Conservation (phyloP, 2,113 vertebrate genomes). For the Rousettus leschenaultii region DNA sequence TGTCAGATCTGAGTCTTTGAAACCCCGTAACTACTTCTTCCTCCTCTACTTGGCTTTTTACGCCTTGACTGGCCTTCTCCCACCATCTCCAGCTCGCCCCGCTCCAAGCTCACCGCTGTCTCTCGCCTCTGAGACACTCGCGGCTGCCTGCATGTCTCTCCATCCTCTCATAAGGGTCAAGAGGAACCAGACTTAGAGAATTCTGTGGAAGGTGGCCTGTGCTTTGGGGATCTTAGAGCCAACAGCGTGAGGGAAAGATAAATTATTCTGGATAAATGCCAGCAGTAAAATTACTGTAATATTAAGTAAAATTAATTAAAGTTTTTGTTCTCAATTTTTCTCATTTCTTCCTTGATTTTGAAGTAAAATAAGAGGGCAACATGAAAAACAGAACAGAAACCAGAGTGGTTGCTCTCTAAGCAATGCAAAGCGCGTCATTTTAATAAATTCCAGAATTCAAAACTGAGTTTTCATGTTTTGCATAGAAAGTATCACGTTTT, state of each 20-base stretch:
- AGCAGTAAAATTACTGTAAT: neutral
- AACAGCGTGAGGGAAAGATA: neutral
- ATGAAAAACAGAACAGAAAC: neutral
- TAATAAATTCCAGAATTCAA: neutral
- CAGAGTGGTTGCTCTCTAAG: neutral
- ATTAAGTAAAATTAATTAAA: neutral
- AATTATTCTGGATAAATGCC: neutral
- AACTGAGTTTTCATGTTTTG: slow-evolving; percentile 13
- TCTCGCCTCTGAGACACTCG: neutral
- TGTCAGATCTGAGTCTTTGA: neutral
- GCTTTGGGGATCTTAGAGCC: neutral
- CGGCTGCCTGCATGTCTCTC: slow-evolving; percentile 30
- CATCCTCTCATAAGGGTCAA: neutral
- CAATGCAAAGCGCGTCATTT: slow-evolving; percentile 34
- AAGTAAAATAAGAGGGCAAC: neutral
- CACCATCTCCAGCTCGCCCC: neutral
- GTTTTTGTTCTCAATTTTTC: neutral
- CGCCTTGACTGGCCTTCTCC: slow-evolving; percentile 48
- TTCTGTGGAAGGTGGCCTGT: neutral
- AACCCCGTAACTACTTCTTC: neutral
- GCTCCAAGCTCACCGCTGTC: slow-evolving; percentile 9
- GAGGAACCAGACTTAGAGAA: neutral
- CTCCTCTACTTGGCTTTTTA: neutral
- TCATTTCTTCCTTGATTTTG: neutral
- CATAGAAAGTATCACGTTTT: neutral